Base-by-base conservation (phyloP, 1,140 invertebrate species). In the Polypedilum vanderplanki region DNA sequence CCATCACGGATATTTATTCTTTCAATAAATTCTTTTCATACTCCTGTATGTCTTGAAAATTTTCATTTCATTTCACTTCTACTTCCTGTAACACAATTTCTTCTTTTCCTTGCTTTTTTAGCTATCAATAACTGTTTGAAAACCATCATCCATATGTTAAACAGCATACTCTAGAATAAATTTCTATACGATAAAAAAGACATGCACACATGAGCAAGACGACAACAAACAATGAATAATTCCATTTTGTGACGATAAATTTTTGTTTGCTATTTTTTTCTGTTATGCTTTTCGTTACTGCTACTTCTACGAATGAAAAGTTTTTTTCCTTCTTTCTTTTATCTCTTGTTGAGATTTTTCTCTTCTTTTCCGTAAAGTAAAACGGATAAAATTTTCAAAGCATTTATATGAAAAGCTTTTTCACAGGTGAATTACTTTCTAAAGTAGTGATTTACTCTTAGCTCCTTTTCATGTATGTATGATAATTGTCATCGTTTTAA, bases 381-480 rank as follows among this genome's bases (percentile, higher is more conserved):
- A 33, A 5, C 24, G 20, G 18, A 22, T 5, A 20, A 70, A 70
- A 20, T 70, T n/a, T 20, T n/a, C 17, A 70, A 22, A 4, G 18
- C 65, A 70, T n/a, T n/a, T n/a, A n/a, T 70, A 22, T 18, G 20
- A 70, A 70, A 9, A 70, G 65, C 65, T 70, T 70, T n/a, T 70
- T 70, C 20, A 70, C 65, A 70, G 65, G 65, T 70, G 65, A 70
- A 70, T 70, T 70, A 22, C 20, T 70, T 70, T 18, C 20, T 5
- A 15, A n/a, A 70, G 65, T 70, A 20, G 65, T 70, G 65, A 70
- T 70, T 70, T 70, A n/a, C 10, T n/a, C n/a, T 57, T n/a, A 57
- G 46, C 46, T 57, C 15, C 46, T 57, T 57, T 57, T 57, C 46
- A n/a, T 57, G 12, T 12, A n/a, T 57, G n/a, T 57, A 12, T 57